Base-by-base conservation (phyloP, 2,888 invertebrate species). In the Coenonympha glycerion region DNA sequence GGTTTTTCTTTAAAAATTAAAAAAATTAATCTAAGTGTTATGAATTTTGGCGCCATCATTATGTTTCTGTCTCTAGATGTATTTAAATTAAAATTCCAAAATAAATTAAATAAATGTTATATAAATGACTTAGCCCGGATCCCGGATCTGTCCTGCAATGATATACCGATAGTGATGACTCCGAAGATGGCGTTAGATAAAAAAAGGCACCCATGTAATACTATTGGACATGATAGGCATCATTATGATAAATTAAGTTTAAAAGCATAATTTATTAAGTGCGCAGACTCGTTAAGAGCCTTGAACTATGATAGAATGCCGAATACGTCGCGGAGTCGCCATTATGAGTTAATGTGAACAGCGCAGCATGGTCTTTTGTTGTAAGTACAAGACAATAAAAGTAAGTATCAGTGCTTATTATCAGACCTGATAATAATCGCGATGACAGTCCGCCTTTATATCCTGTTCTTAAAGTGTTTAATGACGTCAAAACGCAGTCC, bases 221-320 rank as follows among this genome's bases (percentile, higher is more conserved):
- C n/a, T n/a, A n/a, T 19, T 19, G 19, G 18, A 21, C 19, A 36
- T 36, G 11, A 36, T 21, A 36, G 21, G 36, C 19, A 11, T 36
- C n/a, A 22, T 15, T 31, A 33, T 26, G 22, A 31, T 40, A 18
- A 40, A 28, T 39, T 30, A 18, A 33, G 40, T 24, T 21, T 18
- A 40, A 40, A 39, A 22, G 18, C 28, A 42, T 18, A 37, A 16
- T 31, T 42, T 31, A 42, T 31, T 9, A 36, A 19, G 24, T 51
- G 51, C 34, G 26, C 18, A 48, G 28, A 41, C 40, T 21, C 41
- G 53, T 52, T 64, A 62, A 66, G 49, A 62, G 50, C 79, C 81
- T 79, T 83, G 84, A 83, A 79, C 81, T 83, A 71, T 81, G 76
- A 69, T 72, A 69, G 33, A 49, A 26, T 37, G 66, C 70, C 71